Percentiles rank a stretch among this genome's conserved stretches.
phyloP scores from a whole-genome alignment of 2,888 invertebrate species.

The Temnothorax rugatulus region DNA sequence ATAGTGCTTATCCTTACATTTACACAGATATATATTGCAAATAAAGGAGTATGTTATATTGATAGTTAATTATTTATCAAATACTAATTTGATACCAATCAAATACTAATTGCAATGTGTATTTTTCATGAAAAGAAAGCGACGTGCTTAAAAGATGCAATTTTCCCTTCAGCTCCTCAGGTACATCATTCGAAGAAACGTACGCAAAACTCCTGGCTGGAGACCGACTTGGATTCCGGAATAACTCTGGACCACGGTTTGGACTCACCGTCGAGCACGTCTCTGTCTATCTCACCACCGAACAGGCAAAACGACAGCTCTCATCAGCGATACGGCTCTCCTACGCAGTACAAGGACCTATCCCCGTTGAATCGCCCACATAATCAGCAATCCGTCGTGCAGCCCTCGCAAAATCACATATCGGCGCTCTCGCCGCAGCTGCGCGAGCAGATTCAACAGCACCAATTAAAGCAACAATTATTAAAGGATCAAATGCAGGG shows the following conservation, averaged over 20 bases:
- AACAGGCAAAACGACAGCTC: constrained; percentile 74
- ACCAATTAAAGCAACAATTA: constrained; percentile 82
- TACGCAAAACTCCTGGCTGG: constrained; percentile 92
- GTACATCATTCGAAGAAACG: constrained; percentile 87
- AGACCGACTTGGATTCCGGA: constrained; percentile 96
- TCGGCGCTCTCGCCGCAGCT: constrained; percentile 80
- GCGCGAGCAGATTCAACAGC: constrained; percentile 83
- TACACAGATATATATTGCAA: not conserved
- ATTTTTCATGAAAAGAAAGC: not conserved
- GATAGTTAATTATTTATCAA: constrained; percentile 12
- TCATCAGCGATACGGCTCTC: constrained; percentile 68
- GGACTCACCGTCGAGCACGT: constrained; percentile 84
- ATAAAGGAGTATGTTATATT: not conserved
- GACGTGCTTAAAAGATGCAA: not conserved
- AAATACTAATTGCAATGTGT: not conserved
- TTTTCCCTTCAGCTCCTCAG: constrained; percentile 74
- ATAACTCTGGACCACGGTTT: constrained; percentile 91
- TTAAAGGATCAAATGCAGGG: constrained; percentile 84
- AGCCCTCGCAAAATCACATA: constrained; percentile 79
- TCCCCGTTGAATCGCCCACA: constrained; percentile 73
- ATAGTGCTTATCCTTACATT: not conserved
- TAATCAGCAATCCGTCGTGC: constrained; percentile 65
- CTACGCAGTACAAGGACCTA: constrained; percentile 75
- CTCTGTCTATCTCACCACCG: constrained; percentile 76
- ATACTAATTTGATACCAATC: not conserved